These are phyloP conservation scores for Cheirogaleus medius DNA, from an alignment of 2,113 vertebrate species.

Conservation along the genomic window DNA sequence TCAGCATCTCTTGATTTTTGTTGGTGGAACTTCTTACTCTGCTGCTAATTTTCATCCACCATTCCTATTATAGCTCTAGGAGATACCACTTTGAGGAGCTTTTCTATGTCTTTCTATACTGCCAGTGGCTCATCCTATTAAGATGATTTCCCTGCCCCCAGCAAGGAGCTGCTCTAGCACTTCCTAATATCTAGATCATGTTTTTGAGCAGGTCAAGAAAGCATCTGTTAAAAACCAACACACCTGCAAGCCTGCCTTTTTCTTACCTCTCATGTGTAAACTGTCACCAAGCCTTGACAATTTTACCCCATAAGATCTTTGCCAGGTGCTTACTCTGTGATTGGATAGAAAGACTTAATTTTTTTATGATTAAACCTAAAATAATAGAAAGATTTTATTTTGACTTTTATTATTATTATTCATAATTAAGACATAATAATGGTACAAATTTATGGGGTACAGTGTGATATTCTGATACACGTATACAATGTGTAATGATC, in stretches of 20 bases:
- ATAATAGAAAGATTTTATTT: not conserved
- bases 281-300: not conserved
- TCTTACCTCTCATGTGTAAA: not conserved
- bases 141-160: not conserved
- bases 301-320: not conserved
- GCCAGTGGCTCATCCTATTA: not conserved
- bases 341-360: not conserved
- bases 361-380: not conserved
- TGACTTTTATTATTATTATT: not conserved
- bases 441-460: not conserved
- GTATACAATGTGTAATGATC: not conserved
- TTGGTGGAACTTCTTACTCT: not conserved
- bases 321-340: not conserved
- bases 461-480: not conserved
- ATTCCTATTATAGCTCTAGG: not conserved
- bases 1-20: not conserved
- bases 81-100: not conserved
- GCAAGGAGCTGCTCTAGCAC: not conserved
- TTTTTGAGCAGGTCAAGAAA: not conserved
- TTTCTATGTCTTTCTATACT: not conserved
- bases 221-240: not conserved
- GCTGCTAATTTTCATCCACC: not conserved
- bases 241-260: not conserved
- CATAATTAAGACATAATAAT: not conserved
- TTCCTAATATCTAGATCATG: not conserved